Percentiles rank a stretch among this genome's conserved stretches.
Conservation (phyloP, 2,797 vertebrate genomes). For the Myoxocephalus aenaeus region DNA sequence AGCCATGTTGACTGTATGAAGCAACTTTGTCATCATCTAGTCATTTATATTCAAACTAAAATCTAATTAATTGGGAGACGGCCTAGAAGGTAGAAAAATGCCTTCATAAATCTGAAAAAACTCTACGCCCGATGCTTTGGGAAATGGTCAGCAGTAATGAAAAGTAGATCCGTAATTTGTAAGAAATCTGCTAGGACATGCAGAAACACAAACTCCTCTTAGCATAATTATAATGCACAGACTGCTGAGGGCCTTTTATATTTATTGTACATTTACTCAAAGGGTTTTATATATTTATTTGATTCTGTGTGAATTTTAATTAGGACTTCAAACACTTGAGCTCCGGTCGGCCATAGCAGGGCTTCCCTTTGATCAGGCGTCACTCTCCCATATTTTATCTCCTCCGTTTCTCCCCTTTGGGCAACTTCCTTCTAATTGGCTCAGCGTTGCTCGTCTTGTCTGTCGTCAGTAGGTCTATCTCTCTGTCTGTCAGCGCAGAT, state of each 20-base stretch:
- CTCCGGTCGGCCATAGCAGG: conserved; percentile 66
- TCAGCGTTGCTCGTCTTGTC: conserved; percentile 61
- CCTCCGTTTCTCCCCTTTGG: conserved; percentile 65
- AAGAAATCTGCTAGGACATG: conserved; percentile 67
- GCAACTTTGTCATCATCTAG: neutral
- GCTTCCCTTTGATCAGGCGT: conserved; percentile 83
- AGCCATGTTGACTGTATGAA: neutral
- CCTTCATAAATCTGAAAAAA: conserved; percentile 38
- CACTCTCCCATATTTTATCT: conserved; percentile 68
- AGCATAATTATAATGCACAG: conserved; percentile 61
- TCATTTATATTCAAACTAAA: conserved; percentile 25
- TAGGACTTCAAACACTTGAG: conserved; percentile 82
- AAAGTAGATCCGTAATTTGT: conserved; percentile 63
- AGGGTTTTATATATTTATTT: conserved; percentile 78
- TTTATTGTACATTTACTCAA: conserved; percentile 78
- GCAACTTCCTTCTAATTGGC: conserved; percentile 80
- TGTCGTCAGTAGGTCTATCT: conserved; percentile 73
- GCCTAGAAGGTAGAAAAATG: neutral
- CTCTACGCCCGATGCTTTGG: conserved; percentile 14
- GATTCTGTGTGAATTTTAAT: conserved; percentile 81
- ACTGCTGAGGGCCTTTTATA: conserved; percentile 66
- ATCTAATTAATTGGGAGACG: neutral
- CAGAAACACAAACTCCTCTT: conserved; percentile 68
- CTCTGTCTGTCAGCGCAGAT: conserved; percentile 71
- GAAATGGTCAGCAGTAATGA: conserved; percentile 61